Base-by-base conservation (phyloP, 2,113 vertebrate genomes). In the Spea multiplicata region DNA sequence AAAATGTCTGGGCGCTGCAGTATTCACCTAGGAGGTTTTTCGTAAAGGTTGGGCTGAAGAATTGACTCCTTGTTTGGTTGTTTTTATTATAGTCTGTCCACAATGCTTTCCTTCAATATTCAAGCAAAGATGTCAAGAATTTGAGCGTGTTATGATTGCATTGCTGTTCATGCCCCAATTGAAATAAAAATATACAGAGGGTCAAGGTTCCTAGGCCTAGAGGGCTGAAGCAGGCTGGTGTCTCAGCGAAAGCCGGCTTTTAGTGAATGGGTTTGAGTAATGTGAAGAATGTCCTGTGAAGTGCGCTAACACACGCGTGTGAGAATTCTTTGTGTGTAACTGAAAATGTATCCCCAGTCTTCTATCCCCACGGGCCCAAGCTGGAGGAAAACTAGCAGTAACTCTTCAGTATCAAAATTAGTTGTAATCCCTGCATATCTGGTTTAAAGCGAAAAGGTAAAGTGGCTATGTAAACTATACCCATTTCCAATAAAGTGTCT, bases 311-410 rank as follows among this genome's bases (percentile, higher is more conserved):
- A 62, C 0, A 0, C 71, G 75, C 30, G 78, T 87, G 84, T 84
- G 76, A 85, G 85, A 87, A 81, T 74, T 84, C 83, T 87, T 86
- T 83, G 71, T 83, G 71, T 87, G 52, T 71, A 57, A 1, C 59
- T 78, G 70, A 77, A 81, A 84, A 75, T 68, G 74, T 71, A 0
- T 0, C 66, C 49, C 80, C 50, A 0, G 82, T 83, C 69, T 59
- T 75, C 72, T 81, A 7, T 71, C 0, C 66, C 14, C 66, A 49
- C 61, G 74, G 62, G 74, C 16, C 75, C 62, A 52, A 75, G 73
- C 82, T 71, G 52, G 13, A 17, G 72, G 66, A 81, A 73, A 83
- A 73, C 55, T 3, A 59, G 5, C 62, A 65, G 4, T 84, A 81
- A 72, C 73, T 85, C 75, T 78, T 82, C 1, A 10, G 30, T 44